Base-by-base conservation (phyloP, 2,113 vertebrate species). In the Reinhardtius hippoglossoides region DNA sequence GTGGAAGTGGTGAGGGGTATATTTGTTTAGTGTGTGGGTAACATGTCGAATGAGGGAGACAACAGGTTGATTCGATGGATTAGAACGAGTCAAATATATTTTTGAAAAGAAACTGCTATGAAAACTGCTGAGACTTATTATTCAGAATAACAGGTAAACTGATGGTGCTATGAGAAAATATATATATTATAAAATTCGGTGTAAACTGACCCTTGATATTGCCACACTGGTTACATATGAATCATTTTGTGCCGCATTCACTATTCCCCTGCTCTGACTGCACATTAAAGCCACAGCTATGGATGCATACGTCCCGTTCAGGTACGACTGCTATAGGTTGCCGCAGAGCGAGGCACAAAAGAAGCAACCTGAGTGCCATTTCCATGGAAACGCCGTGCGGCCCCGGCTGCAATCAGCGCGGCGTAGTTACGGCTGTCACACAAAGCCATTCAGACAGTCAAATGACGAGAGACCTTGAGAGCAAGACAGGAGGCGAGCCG, bases 371-470 rank as follows among this genome's bases (percentile, higher is more conserved):
- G 80, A 78, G 87, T 85, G 85, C 83, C 86, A 91, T 94, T 92
- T 89, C 93, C 94, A 95, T 95, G 91, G 94, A 78, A 95, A 95
- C 93, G 71, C 81, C 81, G 74, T 80, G 80, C 73, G 85, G 83
- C 85, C 90, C 88, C 88, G 87, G 77, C 82, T 88, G 86, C 88
- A 94, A 92, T 90, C 89, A 91, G 87, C 26, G 63, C 84, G 31
- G 80, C 44, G 23, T 80, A 77, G 85, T 86, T 62, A 62, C 62
- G 67, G 85, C 75, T 74, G 83, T 92, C 83, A 87, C 84, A 88
- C 86, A 84, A 92, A 91, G 89, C 85, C 82, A 87, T 91, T 92
- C 82, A 92, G 85, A 86, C 84, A 82, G 84, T 92, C 85, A 87
- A 88, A 84, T 75, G 84, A 89, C 66, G 60, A 86, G 87, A 88